Conservation (phyloP, 1,140 invertebrate genomes). For the Plectrocnemia conspersa region DNA sequence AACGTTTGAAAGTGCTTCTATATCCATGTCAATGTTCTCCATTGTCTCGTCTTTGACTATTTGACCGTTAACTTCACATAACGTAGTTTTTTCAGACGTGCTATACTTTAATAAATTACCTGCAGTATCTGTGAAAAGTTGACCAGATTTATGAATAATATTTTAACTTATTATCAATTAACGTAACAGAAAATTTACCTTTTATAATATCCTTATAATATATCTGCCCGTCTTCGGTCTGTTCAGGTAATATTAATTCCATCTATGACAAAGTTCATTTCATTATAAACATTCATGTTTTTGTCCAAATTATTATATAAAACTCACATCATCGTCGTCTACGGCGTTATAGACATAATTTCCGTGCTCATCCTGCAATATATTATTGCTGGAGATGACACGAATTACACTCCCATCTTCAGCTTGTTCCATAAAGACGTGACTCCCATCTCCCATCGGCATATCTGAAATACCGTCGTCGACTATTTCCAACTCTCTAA, state of each 20-base stretch:
- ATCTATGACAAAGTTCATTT: conserved; percentile 7
- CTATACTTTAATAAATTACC: too few species aligned
- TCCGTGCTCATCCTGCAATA: conserved; percentile 37
- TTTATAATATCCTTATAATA: conserved; percentile 34
- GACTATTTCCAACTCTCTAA: conserved; percentile 28
- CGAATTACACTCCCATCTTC: conserved; percentile 31
- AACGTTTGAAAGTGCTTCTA: not conserved
- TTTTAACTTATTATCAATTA: too few species aligned
- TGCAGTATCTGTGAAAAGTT: too few species aligned
- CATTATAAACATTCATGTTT: not conserved
- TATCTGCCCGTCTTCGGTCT: conserved; percentile 36
- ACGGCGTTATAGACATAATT: conserved; percentile 30
- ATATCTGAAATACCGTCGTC: conserved; percentile 20
- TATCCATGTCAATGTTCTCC: conserved; percentile 12
- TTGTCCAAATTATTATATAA: not conserved
- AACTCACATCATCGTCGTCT: conserved; percentile 31
- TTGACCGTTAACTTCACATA: not conserved
- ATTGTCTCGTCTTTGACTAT: too few species aligned
- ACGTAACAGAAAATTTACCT: conserved; percentile 1
- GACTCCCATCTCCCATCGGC: conserved; percentile 25
- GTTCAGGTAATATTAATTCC: conserved; percentile 16
- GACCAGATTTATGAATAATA: too few species aligned
- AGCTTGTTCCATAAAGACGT: conserved; percentile 28
- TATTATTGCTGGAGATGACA: conserved; percentile 30
- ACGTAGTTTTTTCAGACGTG: not conserved